phyloP scores from a whole-genome alignment of 2,888 invertebrate genomes.

The Dexiosoma caninum region DNA sequence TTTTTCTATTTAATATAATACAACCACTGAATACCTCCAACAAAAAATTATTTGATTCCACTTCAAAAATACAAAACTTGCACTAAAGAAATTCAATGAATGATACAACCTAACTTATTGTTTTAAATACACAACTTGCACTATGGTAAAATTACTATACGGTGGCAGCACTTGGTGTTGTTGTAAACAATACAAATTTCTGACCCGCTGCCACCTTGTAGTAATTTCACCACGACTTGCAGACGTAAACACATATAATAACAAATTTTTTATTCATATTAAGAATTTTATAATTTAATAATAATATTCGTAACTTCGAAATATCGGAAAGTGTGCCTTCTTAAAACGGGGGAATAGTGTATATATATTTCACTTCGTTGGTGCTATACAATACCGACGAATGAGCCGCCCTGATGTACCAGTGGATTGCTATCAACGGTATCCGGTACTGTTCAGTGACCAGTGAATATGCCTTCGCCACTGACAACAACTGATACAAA shows the following conservation, averaged over 20 bases:
- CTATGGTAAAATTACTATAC: background rate
- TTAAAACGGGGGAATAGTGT: background rate
- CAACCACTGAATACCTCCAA: background rate
- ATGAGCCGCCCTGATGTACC: no score
- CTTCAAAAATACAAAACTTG: background rate
- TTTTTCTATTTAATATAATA: background rate
- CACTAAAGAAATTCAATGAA: background rate
- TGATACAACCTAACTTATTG: background rate
- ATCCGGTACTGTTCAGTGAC: no score
- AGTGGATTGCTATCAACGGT: no score
- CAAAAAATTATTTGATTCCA: background rate
- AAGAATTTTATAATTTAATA: background rate
- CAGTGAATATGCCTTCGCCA: no score
- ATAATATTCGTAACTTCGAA: background rate
- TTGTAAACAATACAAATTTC: background rate
- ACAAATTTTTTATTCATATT: background rate
- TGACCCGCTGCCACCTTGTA: background rate
- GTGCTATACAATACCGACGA: no score
- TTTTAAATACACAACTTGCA: background rate
- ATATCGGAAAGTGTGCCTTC: background rate
- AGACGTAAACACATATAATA: background rate
- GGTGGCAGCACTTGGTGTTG: no score
- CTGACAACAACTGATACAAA: no score
- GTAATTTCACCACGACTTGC: background rate
- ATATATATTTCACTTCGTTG: no score